Evolutionary conservation across 2,113 vertebrate genomes (phyloP), one percentile per base, ranked within the genome.

Genomic region (Nyctibius bracteatus): DNA sequence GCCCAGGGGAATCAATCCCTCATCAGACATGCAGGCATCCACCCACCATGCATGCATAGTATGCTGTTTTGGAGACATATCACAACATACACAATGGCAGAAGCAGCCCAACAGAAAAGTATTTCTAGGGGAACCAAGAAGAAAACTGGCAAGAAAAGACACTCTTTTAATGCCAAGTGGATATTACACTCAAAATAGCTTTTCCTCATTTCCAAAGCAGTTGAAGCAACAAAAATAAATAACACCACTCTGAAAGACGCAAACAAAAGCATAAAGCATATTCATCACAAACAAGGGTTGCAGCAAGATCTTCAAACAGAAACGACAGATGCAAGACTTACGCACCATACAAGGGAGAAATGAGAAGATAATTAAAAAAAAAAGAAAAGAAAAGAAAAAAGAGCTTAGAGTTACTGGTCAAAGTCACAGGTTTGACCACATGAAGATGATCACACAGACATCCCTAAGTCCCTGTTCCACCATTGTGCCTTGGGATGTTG

Each of bases 11-110:
- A 39, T 77, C 71, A 63, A 61, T 39, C 71, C 70, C 62, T 93
- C 90, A 39, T 95, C 90, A 94, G 81, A 85, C 88, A 87, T 79
- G 87, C 92, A 93, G 81, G 81, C 79, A 94, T 92, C 55, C 63
- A 61, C 54, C 47, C 91, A 73, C 59, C 46, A 28, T 5, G 31
- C 66, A 68, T 31, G 74, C 78, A 72, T 2, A 85, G 51, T 19
- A 24, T 35, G 35, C 54, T 80, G 74, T 24, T 85, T 49, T 57
- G 71, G 74, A 82, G 70, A 82, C 19, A 14, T 10, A 88, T 33
- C 67, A 52, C 39, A 79, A 84, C 33, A 74, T 11, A 79, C 52
- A 90, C 71, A 74, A 61, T 59, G 44, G 85, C 62, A 90, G 66
- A 88, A 79, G 52, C 78, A 93, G 81, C 70, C 71, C 85, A 80